Evolutionary conservation across 2,113 vertebrate species (phyloP).

Genomic region (Furnarius figulus): DNA sequence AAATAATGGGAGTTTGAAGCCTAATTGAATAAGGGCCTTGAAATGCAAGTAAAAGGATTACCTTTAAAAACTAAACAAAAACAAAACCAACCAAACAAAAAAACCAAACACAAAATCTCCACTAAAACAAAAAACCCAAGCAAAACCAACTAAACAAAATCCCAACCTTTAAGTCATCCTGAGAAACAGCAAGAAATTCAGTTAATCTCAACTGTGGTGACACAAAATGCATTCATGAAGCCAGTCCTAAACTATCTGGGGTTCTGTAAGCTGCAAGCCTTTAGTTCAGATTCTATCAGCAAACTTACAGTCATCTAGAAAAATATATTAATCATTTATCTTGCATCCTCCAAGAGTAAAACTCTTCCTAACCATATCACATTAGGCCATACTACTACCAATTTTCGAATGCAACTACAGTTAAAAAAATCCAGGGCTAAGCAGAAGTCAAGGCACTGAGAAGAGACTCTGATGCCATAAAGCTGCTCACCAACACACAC

Average conservation of each 20-base stretch:
- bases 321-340: not conserved
- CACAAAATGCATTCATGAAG: not conserved
- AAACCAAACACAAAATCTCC: not conserved
- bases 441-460: not conserved
- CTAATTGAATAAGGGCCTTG: not conserved
- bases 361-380: not conserved
- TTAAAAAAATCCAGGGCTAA: not conserved
- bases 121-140: not conserved
- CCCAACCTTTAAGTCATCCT: not conserved
- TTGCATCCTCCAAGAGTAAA: not conserved
- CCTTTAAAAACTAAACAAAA: not conserved
- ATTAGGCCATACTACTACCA: not conserved
- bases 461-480: not conserved
- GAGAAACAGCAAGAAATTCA: not conserved
- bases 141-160: not conserved
- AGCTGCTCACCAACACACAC: not conserved
- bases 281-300: not conserved
- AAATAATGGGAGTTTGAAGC: not conserved
- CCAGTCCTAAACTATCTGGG: not conserved
- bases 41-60: not conserved
- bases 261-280: not conserved
- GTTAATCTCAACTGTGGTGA: not conserved
- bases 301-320: not conserved
- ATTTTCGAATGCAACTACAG: not conserved
- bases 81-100: not conserved